These are phyloP conservation scores for Carcina quercana DNA, from an alignment of 2,888 invertebrate species.

Conservation along the genomic window DNA sequence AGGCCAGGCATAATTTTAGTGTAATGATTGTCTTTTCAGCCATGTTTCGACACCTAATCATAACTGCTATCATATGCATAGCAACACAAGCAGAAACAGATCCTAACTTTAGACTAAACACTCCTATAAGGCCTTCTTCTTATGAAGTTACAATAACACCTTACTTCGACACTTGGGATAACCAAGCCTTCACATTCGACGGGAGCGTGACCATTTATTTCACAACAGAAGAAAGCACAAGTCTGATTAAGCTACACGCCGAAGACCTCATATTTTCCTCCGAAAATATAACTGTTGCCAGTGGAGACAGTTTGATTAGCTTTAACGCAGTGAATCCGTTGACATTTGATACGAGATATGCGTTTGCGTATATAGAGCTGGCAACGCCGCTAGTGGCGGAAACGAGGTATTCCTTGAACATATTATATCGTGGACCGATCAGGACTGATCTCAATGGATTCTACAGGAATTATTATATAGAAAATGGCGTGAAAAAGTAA, in stretches of 20 bases:
- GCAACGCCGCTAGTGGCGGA: constrained; percentile 38
- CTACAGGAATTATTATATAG: constrained; percentile 74
- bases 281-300: constrained; percentile 31
- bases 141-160: constrained; percentile 73
- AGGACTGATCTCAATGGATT: constrained; percentile 75
- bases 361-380: constrained; percentile 66
- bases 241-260: constrained; percentile 56
- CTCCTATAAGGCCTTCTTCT: constrained; percentile 56
- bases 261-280: constrained; percentile 40
- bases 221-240: constrained; percentile 30
- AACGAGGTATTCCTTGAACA: constrained; percentile 54
- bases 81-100: constrained; percentile 32
- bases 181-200: constrained; percentile 53
- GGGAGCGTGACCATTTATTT: constrained; percentile 62
- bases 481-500: constrained; percentile 67
- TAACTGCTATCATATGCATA: constrained; percentile 12
- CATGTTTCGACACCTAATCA: constrained; percentile 21
- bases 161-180: constrained; percentile 56
- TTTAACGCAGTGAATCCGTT: constrained; percentile 33
- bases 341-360: constrained; percentile 44
- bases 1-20: no score
- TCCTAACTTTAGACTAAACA: constrained; percentile 50
- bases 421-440: constrained; percentile 71
- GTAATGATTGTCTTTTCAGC: constrained; percentile 29
- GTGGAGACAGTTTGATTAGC: constrained; percentile 23